Conservation (phyloP, 2,888 invertebrate genomes). For the Oscheius sp. region DNA sequence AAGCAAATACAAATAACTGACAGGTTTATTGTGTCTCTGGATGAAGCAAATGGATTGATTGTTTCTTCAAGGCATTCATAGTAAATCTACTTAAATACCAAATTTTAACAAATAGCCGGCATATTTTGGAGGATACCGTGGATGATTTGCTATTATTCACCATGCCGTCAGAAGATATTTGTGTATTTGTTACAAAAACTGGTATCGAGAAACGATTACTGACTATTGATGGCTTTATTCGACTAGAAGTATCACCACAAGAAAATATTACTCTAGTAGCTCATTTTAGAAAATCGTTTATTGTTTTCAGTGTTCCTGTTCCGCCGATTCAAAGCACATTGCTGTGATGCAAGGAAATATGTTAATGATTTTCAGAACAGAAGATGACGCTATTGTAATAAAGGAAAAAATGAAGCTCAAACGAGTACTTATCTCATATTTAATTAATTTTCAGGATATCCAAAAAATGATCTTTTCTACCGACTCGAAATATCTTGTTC, state of each 20-base stretch:
- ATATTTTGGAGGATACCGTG: background rate
- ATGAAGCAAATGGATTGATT: too few species aligned
- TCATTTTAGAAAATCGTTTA: background rate
- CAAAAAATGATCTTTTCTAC: slow-evolving; percentile 45
- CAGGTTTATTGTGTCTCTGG: slow-evolving; percentile 32
- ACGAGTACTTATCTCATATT: slow-evolving; percentile 23
- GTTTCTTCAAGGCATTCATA: slow-evolving; percentile 38
- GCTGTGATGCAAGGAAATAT: slow-evolving; percentile 39
- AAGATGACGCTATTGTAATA: slow-evolving; percentile 37
- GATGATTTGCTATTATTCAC: background rate
- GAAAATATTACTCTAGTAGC: slow-evolving; percentile 33
- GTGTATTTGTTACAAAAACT: slow-evolving; percentile 28
- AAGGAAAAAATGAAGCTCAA: slow-evolving; percentile 31
- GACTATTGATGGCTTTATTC: slow-evolving; percentile 38
- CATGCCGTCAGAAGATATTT: background rate
- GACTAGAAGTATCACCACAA: slow-evolving; percentile 31
- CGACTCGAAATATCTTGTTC: slow-evolving; percentile 44
- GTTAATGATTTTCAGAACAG: slow-evolving; percentile 40
- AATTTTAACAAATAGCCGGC: background rate
- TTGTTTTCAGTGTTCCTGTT: slow-evolving; percentile 24
- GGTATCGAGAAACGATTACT: slow-evolving; percentile 33
- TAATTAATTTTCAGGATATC: slow-evolving; percentile 38
- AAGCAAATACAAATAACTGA: slow-evolving; percentile 25
- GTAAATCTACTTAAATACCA: slow-evolving; percentile 8
- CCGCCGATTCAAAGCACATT: slow-evolving; percentile 38